A percentile compares a stretch with the other conserved stretches of the same genome.
Evolutionary conservation across 2,113 vertebrate species (phyloP).

Genomic region (Macrotis lagotis): DNA sequence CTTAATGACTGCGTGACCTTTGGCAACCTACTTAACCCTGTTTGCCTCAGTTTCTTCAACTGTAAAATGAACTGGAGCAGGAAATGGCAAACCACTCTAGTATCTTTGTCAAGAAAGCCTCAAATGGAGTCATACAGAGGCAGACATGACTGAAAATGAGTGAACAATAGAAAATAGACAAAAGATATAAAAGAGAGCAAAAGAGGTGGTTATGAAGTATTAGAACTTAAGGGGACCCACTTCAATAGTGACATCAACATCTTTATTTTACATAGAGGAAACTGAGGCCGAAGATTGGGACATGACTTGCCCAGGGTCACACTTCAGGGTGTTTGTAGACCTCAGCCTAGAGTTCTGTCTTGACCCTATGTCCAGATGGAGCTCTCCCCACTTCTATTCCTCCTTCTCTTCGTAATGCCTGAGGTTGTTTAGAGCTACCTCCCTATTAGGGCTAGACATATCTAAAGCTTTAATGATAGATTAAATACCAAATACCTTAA

Average conservation of each 20-base stretch:
- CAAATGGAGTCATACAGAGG: not conserved
- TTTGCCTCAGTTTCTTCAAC: not conserved
- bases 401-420: constrained; percentile 5
- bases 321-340: not conserved
- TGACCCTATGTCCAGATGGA: not conserved
- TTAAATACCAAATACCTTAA: constrained; percentile 87
- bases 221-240: not conserved
- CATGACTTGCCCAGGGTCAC: not conserved
- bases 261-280: not conserved
- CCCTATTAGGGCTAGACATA: constrained; percentile 73
- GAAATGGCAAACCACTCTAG: too few species aligned
- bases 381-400: not conserved
- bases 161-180: not conserved
- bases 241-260: not conserved
- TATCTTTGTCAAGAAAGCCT: not conserved
- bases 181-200: not conserved
- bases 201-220: not conserved
- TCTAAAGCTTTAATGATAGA: constrained; percentile 80
- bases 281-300: not conserved
- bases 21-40: not conserved
- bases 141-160: not conserved
- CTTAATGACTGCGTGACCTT: not conserved
- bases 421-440: constrained; percentile 53
- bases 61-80: not conserved
- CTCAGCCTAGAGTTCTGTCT: not conserved